These are phyloP conservation scores for Crioceris asparagi DNA, from an alignment of 2,888 invertebrate genomes.

Conservation along the genomic window DNA sequence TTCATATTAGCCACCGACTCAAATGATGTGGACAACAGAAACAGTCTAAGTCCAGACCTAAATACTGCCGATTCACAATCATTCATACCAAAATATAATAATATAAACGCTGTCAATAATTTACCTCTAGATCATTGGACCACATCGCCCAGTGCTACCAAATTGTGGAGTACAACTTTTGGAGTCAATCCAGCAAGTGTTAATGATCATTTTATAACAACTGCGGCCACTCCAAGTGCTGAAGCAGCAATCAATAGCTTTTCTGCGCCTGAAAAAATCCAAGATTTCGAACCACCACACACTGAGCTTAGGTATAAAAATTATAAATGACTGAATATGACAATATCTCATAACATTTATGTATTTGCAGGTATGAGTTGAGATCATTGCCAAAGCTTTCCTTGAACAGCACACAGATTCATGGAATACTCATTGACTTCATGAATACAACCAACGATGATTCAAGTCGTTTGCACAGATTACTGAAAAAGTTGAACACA, in stretches of 20 bases:
- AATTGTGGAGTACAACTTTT: conserved; percentile 57
- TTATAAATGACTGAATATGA: too few species aligned
- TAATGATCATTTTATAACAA: conserved; percentile 46
- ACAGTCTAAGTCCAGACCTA: conserved; percentile 39
- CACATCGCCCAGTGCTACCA: conserved; percentile 39
- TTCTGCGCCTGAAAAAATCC: conserved; percentile 9
- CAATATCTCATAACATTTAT: too few species aligned
- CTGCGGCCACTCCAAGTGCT: conserved; percentile 16
- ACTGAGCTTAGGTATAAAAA: conserved; percentile 32
- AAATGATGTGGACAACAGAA: conserved; percentile 22
- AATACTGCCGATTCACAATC: conserved; percentile 62
- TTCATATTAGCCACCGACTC: conserved; percentile 28
- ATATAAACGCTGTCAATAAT: conserved; percentile 37
- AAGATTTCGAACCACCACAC: conserved; percentile 12
- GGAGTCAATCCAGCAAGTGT: conserved; percentile 60
- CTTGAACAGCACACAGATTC: conserved; percentile 31
- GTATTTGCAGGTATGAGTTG: conserved; percentile 37
- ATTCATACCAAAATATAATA: conserved; percentile 49
- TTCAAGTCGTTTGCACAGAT: conserved; percentile 60
- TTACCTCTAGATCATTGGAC: conserved; percentile 34
- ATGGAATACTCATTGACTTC: conserved; percentile 35
- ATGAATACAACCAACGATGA: conserved; percentile 53
- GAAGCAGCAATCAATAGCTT: conserved; percentile 17
- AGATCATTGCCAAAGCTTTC: conserved; percentile 35
- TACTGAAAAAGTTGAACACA: conserved; percentile 65